Base-by-base conservation (phyloP, 2,888 invertebrate species). In the Strigamia crassipes region DNA sequence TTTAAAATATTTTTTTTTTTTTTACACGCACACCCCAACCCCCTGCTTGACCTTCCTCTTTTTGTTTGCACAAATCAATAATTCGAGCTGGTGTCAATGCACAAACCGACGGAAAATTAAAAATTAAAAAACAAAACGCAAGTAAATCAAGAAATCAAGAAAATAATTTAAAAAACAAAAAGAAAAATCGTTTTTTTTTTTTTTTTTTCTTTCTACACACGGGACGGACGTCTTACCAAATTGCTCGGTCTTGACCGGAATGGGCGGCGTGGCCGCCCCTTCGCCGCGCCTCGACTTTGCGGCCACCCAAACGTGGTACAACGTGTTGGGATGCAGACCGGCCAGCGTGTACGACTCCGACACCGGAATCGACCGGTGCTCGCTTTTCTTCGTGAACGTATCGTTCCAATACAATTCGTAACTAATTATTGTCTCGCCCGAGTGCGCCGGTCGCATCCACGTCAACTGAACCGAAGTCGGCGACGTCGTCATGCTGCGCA, bases 371-470 rank as follows among this genome's bases (percentile, higher is more conserved):
- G 93, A 92, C 5, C 84, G 82, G 38, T 84, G 84, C 38, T 84
- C 83, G 41, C 84, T 83, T 34, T 85, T 80, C 66, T 85, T 84
- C 0, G 95, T 95, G 86, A 96, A 96, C 34, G 96, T 96, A 88
- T 96, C 96, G 90, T 98, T 99, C 96, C 96, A 98, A 88, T 97
- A 97, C 31, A 99, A 91, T 89, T 96, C 96, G 89, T 98, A 99
- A 86, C 95, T 95, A 85, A 95, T 93, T 87, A 98, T 96, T 88
- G 94, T 95, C 88, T 96, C 96, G 84, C 95, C 94, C 84, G 95
- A 94, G 89, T 95, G 96, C 83, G 93, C 92, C 21, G 99, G 99
- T 86, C 94, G 92, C 83, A 93, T 93, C 99, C 99, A 99, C 85
- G 94, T 93, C 86, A 99, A 90, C 83, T 94, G 94, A 82, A 98